Percentiles rank a stretch among this genome's conserved stretches.
Conservation (phyloP, 2,113 vertebrate genomes). For the Carollia perspicillata region DNA sequence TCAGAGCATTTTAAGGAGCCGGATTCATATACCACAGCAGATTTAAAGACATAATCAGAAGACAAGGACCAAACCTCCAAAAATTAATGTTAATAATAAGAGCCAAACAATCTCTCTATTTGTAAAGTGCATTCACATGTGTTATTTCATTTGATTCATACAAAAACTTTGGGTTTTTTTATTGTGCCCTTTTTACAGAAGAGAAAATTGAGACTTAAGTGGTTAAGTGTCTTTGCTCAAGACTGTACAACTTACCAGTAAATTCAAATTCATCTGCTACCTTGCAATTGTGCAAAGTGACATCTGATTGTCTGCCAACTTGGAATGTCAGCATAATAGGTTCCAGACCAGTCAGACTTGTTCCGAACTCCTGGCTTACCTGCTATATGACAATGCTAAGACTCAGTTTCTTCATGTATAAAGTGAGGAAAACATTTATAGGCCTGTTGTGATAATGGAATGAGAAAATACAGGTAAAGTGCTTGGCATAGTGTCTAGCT, state of each 20-base stretch:
- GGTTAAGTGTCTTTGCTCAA: neutral
- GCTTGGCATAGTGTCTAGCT: neutral
- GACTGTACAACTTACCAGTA: neutral
- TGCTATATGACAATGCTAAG: neutral
- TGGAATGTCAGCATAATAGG: neutral
- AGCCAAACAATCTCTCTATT: neutral
- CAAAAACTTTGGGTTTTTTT: neutral
- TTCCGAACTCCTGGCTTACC: neutral
- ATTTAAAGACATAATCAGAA: slow-evolving; percentile 12
- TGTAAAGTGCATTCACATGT: neutral
- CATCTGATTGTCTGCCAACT: neutral
- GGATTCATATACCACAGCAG: neutral
- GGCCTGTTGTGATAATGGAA: neutral
- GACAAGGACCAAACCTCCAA: neutral
- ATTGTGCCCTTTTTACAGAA: neutral
- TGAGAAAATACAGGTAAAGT: neutral
- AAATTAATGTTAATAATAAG: neutral
- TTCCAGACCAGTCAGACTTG: neutral
- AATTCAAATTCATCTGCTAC: neutral
- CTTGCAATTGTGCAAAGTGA: neutral
- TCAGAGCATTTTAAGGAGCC: neutral
- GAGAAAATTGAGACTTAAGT: neutral
- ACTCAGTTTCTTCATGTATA: neutral
- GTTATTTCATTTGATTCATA: slow-evolving; percentile 23
- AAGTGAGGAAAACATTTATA: neutral